Evolutionary conservation across 2,888 invertebrate species (phyloP).

Genomic region (Pseudoips prasinana): DNA sequence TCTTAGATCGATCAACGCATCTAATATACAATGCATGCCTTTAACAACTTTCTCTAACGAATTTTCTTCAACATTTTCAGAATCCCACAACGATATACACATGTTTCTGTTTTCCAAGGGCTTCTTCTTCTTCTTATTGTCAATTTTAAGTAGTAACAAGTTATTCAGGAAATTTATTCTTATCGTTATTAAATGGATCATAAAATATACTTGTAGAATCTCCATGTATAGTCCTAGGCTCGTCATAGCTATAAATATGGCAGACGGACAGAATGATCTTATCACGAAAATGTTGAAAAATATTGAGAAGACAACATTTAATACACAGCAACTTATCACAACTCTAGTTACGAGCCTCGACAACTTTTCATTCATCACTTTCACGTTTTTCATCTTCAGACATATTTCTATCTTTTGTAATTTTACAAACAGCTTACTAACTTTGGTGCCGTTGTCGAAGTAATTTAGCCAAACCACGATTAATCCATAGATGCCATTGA

Average conservation of each 20-base stretch:
- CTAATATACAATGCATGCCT: conserved; percentile 41
- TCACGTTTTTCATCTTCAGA: conserved; percentile 38
- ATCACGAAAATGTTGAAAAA: conserved; percentile 33
- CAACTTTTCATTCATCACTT: conserved; percentile 33
- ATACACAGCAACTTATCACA: conserved; percentile 6
- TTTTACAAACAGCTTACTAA: conserved; percentile 53
- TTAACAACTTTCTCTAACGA: conserved; percentile 28
- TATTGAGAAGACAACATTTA: conserved; percentile 22
- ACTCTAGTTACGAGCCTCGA: conserved; percentile 12
- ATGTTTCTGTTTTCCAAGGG: not conserved
- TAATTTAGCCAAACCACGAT: conserved; percentile 39
- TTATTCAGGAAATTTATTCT: conserved; percentile 45
- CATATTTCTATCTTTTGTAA: conserved; percentile 55
- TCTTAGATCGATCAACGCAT: conserved; percentile 42
- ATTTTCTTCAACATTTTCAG: conserved; percentile 4
- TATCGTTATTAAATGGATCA: conserved; percentile 38
- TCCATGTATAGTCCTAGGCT: conserved; percentile 37
- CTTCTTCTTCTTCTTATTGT: conserved; percentile 2
- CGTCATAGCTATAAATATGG: conserved; percentile 25
- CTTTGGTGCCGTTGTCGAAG: conserved; percentile 22
- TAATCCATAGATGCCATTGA: conserved; percentile 33
- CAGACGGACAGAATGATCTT: conserved; percentile 31
- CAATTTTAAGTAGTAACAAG: conserved; percentile 22
- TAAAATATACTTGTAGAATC: conserved; percentile 34
- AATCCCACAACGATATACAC: not conserved